These are phyloP conservation scores for Procambarus virginalis DNA, from an alignment of 1,140 invertebrate genomes.

Conservation along the genomic window DNA sequence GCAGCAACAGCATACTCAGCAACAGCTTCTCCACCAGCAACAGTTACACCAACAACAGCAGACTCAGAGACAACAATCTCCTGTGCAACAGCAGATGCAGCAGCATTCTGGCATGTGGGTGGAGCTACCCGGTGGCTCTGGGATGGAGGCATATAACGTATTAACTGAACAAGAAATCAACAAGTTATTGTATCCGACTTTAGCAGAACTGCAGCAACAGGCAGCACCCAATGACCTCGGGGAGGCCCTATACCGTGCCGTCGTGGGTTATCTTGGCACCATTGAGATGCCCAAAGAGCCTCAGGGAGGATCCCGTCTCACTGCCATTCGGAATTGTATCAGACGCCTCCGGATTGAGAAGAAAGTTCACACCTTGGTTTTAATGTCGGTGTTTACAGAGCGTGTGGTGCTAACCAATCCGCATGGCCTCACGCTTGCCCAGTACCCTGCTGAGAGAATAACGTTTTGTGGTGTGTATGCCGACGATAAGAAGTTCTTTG, in stretches of 20 bases:
- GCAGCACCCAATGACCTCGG: constrained; percentile 66
- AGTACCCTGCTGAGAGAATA: constrained; percentile 89
- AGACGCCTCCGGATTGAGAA: constrained; percentile 91
- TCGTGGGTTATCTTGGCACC: constrained; percentile 95
- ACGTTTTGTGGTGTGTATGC: constrained; percentile 92
- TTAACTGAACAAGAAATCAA: constrained; percentile 72
- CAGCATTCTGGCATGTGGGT: constrained; percentile 16
- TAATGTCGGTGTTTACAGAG: constrained; percentile 88
- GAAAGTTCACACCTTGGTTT: constrained; percentile 87
- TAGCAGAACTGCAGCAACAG: constrained; percentile 68
- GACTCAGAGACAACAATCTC: constrained; percentile 69
- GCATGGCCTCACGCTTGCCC: constrained; percentile 79
- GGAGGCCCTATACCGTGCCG: constrained; percentile 81
- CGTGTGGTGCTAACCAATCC: constrained; percentile 85
- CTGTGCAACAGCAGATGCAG: constrained; percentile 71
- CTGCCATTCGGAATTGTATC: constrained; percentile 86
- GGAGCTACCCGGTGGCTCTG: neutral
- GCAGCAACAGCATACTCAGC: constrained; percentile 27
- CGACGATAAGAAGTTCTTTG: constrained; percentile 91
- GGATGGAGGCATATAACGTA: neutral
- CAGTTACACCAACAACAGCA: constrained; percentile 72
- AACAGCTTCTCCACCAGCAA: constrained; percentile 68
- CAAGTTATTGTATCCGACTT: constrained; percentile 71
- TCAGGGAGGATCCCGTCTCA: constrained; percentile 73
- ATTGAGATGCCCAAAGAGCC: constrained; percentile 82